Evolutionary conservation across 2,888 invertebrate species (phyloP).

Genomic region (Yponomeuta plumbellus): DNA sequence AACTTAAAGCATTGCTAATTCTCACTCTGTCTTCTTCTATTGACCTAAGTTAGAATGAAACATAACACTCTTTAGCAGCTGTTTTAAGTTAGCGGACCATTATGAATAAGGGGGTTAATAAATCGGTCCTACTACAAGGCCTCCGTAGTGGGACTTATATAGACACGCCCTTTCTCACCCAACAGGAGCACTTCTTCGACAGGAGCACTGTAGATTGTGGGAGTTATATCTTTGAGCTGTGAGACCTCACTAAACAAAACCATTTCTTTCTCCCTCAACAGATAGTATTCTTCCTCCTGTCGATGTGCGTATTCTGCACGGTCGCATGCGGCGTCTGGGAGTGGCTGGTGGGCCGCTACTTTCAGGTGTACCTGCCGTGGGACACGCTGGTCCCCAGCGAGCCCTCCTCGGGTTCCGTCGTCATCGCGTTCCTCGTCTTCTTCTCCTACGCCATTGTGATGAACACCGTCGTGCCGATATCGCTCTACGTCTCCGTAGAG

Average conservation of each 20-base stretch:
- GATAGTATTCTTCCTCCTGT: conserved; percentile 98
- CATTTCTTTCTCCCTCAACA: conserved; percentile 57
- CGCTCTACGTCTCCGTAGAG: conserved; percentile 96
- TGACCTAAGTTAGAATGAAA: no score
- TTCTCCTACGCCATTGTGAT: conserved; percentile 99
- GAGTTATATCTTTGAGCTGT: no score
- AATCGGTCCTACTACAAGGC: no score
- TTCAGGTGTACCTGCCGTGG: conserved; percentile 93
- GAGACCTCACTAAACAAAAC: not conserved
- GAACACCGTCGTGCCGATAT: conserved; percentile 99
- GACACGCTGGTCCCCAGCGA: conserved; percentile 92
- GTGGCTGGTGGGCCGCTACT: conserved; percentile 92
- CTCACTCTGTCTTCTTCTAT: no score
- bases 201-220: no score
- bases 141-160: no score
- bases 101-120: no score
- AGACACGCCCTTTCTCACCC: no score
- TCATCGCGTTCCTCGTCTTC: conserved; percentile 97
- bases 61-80: no score
- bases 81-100: no score
- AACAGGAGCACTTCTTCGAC: no score
- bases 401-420: conserved; percentile 88
- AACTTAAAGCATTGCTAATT: no score
- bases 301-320: conserved; percentile 98
- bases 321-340: conserved; percentile 99